These are phyloP conservation scores for Atrina japonica DNA, from an alignment of 2,888 invertebrate genomes.

Conservation along the genomic window DNA sequence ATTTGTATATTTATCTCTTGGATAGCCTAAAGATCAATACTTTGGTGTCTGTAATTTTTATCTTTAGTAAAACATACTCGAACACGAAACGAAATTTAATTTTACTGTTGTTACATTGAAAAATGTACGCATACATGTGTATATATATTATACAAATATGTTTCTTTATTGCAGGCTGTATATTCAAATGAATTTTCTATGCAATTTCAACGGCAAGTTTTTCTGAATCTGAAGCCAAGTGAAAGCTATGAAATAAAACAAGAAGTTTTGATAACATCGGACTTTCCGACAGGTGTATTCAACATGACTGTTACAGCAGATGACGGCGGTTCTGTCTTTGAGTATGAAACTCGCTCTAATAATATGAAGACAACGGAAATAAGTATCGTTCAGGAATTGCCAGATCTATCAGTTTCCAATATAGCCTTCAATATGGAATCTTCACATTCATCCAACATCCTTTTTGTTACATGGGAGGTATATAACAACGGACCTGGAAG, in stretches of 20 bases:
- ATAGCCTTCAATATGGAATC: not conserved
- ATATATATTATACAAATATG: too few species aligned
- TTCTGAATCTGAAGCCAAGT: not conserved
- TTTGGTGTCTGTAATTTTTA: too few species aligned
- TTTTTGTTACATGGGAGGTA: not conserved
- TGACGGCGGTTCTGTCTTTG: constrained; percentile 21
- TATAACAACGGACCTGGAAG: constrained; percentile 2
- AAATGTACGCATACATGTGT: too few species aligned
- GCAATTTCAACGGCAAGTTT: too few species aligned
- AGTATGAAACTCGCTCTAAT: constrained; percentile 17
- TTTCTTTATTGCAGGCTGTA: too few species aligned
- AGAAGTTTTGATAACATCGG: constrained; percentile 12
- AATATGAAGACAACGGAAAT: constrained; percentile 11
- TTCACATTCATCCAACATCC: not conserved
- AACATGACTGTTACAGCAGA: constrained; percentile 19
- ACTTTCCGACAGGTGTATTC: constrained; percentile 30
- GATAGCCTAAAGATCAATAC: too few species aligned
- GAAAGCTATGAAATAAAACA: not conserved
- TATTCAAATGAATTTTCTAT: too few species aligned
- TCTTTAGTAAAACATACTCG: too few species aligned
- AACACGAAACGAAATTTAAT: too few species aligned
- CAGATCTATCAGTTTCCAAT: constrained; percentile 7
- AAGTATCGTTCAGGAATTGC: constrained; percentile 1
- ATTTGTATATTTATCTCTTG: too few species aligned
- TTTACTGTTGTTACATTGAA: too few species aligned